A percentile compares a stretch with the other conserved stretches of the same genome.
These are phyloP conservation scores for Pangasianodon gigas DNA, from an alignment of 2,113 vertebrate genomes.

Conservation along the genomic window DNA sequence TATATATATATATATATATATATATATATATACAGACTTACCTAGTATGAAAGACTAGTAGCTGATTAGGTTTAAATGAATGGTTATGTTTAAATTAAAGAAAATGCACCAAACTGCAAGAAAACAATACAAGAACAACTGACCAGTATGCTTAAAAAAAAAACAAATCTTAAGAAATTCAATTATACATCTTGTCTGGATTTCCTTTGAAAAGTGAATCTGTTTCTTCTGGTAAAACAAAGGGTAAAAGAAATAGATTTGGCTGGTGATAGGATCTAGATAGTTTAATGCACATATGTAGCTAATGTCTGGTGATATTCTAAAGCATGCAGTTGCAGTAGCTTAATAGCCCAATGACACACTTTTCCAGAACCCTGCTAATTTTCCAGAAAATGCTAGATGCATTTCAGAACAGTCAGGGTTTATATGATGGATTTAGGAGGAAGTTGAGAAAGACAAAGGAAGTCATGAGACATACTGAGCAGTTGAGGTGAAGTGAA, in stretches of 20 bases:
- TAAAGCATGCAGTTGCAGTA: neutral
- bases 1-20: neutral
- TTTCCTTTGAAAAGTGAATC: neutral
- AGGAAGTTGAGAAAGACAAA: neutral
- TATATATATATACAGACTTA: neutral
- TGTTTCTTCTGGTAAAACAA: neutral
- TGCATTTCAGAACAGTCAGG: neutral
- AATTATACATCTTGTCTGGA: neutral
- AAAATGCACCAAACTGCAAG: neutral
- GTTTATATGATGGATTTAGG: neutral
- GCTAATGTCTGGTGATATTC: neutral
- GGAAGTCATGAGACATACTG: neutral
- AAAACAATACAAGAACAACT: neutral
- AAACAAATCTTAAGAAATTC: neutral
- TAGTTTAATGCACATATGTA: neutral
- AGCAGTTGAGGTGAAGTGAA: neutral
- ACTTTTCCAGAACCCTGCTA: neutral
- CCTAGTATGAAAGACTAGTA: neutral
- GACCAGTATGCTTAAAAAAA: too few species aligned
- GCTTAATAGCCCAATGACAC: neutral
- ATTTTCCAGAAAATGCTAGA: neutral
- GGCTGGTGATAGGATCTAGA: neutral
- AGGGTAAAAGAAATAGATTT: neutral
- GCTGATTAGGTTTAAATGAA: neutral
- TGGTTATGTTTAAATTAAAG: neutral